Conservation (phyloP, 1,140 invertebrate species). For the Apis cerana region DNA sequence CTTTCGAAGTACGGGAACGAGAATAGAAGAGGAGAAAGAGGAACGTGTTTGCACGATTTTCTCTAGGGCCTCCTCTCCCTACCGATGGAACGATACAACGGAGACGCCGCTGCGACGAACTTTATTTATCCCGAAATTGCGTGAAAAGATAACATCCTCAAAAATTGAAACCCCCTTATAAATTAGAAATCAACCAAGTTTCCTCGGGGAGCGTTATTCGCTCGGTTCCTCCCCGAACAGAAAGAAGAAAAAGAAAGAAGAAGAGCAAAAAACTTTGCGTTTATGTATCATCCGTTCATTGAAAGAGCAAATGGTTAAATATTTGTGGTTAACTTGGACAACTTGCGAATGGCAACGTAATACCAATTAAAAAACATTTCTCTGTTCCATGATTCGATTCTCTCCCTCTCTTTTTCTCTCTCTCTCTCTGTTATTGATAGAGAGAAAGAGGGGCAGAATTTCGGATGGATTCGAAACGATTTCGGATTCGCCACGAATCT, state of each 20-base stretch:
- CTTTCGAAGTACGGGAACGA: background rate
- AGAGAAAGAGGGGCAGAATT: background rate
- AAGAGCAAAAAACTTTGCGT: background rate
- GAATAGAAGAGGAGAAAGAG: background rate
- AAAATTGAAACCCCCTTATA: background rate
- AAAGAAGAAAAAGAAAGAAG: no score
- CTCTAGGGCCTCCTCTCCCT: background rate
- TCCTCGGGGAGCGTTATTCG: background rate
- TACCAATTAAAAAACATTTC: conserved; percentile 1
- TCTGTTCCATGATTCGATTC: no score
- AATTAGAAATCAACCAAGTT: conserved; percentile 2
- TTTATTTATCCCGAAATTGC: background rate
- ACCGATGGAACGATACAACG: background rate
- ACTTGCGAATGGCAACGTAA: background rate
- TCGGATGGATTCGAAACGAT: background rate
- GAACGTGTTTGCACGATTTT: conserved; percentile 9
- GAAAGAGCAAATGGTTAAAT: background rate
- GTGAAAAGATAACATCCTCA: no score
- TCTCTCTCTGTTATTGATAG: no score
- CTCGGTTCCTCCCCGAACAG: background rate
- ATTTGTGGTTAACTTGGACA: background rate
- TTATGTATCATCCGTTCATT: background rate
- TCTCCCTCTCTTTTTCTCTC: no score
- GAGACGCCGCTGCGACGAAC: background rate
- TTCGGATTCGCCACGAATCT: no score